A percentile compares a stretch with the other conserved stretches of the same genome.
Conservation (phyloP, 2,797 vertebrate genomes). For the Danio kyathit region DNA sequence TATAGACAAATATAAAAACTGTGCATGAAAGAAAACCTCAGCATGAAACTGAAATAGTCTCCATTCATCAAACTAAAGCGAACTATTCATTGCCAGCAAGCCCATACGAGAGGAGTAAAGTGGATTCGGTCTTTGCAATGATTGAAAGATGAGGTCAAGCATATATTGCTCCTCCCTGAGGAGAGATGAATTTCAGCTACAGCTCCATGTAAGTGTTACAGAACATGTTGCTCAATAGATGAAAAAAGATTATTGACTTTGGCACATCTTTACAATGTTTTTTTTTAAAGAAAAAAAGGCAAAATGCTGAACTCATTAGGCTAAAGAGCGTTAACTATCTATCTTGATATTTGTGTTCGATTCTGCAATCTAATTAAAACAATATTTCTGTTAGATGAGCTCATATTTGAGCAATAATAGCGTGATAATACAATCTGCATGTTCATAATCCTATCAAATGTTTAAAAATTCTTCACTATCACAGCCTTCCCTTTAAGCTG, state of each 20-base stretch:
- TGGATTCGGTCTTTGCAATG: not conserved
- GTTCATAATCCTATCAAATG: not conserved
- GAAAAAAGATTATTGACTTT: not conserved
- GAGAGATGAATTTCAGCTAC: not conserved
- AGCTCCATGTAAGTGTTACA: not conserved
- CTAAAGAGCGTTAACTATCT: not conserved
- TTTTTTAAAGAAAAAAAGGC: not conserved
- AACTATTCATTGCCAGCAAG: not conserved
- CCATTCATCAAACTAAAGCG: slow-evolving; percentile 7
- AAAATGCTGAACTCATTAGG: not conserved
- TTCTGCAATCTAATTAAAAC: not conserved
- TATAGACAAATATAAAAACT: not conserved
- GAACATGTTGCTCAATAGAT: not conserved
- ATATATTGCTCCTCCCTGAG: not conserved
- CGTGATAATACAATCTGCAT: not conserved
- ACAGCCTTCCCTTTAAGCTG: not conserved
- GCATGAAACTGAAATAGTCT: not conserved
- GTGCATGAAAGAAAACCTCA: not conserved
- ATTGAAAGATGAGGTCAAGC: slow-evolving; percentile 13
- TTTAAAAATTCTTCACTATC: not conserved
- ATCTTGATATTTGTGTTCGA: not conserved
- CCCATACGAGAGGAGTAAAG: slow-evolving; percentile 7
- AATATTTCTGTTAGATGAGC: not conserved
- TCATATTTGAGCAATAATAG: not conserved
- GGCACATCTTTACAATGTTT: not conserved